phyloP scores from a whole-genome alignment of 2,797 vertebrate species.

The Dromococcyx pavoninus region DNA sequence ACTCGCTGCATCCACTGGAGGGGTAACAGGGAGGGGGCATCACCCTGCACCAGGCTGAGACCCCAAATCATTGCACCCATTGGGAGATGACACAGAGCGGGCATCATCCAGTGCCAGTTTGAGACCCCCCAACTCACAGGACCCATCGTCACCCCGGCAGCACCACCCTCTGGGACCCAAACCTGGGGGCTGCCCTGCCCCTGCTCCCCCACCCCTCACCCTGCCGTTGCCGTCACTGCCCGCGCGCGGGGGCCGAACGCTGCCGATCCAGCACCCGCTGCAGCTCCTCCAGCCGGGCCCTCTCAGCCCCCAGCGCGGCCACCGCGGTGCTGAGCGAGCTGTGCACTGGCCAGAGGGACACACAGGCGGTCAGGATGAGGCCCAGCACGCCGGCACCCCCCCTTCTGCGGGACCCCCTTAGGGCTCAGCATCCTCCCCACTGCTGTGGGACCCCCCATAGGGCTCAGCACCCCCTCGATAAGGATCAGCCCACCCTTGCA shows the following conservation, averaged over 20 bases:
- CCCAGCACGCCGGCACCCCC: not conserved
- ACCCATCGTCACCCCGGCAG: not conserved
- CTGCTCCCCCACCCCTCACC: slow-evolving; percentile 12
- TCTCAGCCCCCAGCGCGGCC: slow-evolving; percentile 77
- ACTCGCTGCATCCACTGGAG: not conserved
- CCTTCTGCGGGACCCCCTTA: accelerated
- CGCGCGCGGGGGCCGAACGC: slow-evolving; percentile 44
- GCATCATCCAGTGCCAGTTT: too few species aligned
- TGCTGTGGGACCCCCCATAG: too few species aligned
- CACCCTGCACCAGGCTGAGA: too few species aligned
- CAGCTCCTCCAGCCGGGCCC: slow-evolving; percentile 81
- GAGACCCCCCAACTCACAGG: too few species aligned
- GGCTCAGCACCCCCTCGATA: too few species aligned
- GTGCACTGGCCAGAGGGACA: slow-evolving; percentile 69
- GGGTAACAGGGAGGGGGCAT: too few species aligned
- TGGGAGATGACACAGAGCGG: too few species aligned
- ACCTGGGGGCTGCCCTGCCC: accelerated
- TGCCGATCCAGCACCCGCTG: slow-evolving; percentile 76
- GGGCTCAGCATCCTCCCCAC: too few species aligned
- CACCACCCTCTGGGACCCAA: not conserved
- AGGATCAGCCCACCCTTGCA: too few species aligned
- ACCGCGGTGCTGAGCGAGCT: slow-evolving; percentile 81
- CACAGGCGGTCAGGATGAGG: accelerated
- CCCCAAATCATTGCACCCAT: too few species aligned
- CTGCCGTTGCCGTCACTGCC: not conserved